Conservation (phyloP, 2,113 vertebrate species). For the Corydoras maculifer region DNA sequence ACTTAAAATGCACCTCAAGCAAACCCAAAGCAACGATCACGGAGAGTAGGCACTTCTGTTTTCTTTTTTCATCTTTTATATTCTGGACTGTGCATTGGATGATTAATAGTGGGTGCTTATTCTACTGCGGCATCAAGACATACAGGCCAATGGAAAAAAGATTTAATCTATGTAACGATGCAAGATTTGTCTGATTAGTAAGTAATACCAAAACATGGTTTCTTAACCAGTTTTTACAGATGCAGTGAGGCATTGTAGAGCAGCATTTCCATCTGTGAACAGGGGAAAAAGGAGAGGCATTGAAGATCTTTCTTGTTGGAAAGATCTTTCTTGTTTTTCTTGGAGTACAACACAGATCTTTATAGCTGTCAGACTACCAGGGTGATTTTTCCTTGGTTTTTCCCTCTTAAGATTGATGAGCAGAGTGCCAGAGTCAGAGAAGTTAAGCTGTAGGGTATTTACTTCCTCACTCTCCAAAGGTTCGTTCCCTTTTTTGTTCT, state of each 20-base stretch:
- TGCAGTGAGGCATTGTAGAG: no score
- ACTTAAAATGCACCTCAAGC: conserved; percentile 37
- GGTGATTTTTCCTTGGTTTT: no score
- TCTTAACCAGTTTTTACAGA: no score
- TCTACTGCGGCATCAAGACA: background rate
- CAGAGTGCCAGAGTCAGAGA: no score
- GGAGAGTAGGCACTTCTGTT: conserved; percentile 63
- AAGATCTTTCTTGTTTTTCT: background rate
- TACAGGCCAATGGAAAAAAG: conserved; percentile 18
- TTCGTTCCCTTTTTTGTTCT: conserved; percentile 2
- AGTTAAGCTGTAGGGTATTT: no score
- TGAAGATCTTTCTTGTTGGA: background rate
- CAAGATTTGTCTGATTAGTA: no score
- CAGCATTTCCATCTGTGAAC: no score
- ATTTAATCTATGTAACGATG: conserved; percentile 3
- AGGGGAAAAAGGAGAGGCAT: background rate
- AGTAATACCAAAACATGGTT: no score
- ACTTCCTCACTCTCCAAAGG: no score
- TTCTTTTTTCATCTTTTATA: conserved; percentile 16
- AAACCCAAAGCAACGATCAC: conserved; percentile 45
- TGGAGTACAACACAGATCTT: background rate
- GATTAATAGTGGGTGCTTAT: conserved; percentile 11
- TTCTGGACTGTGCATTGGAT: conserved; percentile 10
- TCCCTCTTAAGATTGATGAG: no score
- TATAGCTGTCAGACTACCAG: no score